phyloP scores from a whole-genome alignment of 2,888 invertebrate species.

The Mamestra brassicae region DNA sequence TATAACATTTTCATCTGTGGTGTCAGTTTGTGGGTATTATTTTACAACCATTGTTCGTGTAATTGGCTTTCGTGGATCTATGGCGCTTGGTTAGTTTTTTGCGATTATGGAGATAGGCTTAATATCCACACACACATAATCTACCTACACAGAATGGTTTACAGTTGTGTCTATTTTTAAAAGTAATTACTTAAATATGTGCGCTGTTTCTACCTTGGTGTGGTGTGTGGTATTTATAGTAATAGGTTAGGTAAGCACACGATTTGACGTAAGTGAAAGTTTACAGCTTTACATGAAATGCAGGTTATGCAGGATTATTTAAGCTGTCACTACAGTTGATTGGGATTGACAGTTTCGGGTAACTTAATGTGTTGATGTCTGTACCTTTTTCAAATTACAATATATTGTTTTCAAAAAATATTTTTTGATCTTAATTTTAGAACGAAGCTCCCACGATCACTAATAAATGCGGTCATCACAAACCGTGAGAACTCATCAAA shows the following conservation, averaged over 20 bases:
- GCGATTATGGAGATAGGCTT: not conserved
- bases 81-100: slow-evolving; percentile 5
- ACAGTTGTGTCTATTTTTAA: not conserved
- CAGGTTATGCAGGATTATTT: no score
- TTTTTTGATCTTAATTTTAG: not conserved
- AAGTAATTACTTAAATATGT: not conserved
- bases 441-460: slow-evolving; percentile 23
- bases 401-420: not conserved
- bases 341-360: no score
- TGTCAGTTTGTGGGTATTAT: slow-evolving; percentile 63
- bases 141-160: not conserved
- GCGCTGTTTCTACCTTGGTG: not conserved
- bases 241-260: no score
- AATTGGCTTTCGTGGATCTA: slow-evolving; percentile 43
- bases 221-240: no score
- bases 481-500: slow-evolving; percentile 69
- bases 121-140: not conserved
- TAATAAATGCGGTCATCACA: slow-evolving; percentile 4
- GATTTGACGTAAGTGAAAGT: no score
- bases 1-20: slow-evolving; percentile 72
- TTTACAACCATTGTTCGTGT: slow-evolving; percentile 57
- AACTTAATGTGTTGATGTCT: no score
- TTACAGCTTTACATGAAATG: no score
- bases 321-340: no score
- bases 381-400: no score